phyloP scores from a whole-genome alignment of 2,113 vertebrate genomes.

The Nematolebias whitei region DNA sequence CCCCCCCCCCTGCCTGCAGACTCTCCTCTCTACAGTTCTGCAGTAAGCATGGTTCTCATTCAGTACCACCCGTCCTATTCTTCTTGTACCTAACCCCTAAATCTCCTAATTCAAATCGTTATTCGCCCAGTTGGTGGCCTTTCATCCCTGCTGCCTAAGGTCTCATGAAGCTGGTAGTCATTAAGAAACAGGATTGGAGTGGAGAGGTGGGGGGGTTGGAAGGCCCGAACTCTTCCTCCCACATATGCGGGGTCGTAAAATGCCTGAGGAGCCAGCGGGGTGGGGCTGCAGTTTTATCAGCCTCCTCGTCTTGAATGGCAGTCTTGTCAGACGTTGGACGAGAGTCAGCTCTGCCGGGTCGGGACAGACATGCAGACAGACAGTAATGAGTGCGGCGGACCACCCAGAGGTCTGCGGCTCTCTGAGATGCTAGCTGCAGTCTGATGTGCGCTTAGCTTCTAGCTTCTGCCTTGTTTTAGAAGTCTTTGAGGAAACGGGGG shows the following conservation, averaged over 20 bases:
- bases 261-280: conserved; percentile 43
- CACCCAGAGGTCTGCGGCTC: conserved; percentile 75
- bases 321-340: conserved; percentile 61
- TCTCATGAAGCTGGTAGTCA: conserved; percentile 80
- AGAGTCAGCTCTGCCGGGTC: conserved; percentile 58
- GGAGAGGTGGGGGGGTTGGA: conserved; percentile 26
- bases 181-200: conserved; percentile 71
- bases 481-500: conserved; percentile 24
- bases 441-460: conserved; percentile 39
- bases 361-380: conserved; percentile 54
- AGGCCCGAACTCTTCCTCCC: conserved; percentile 21
- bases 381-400: conserved; percentile 59
- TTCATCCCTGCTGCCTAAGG: conserved; percentile 75
- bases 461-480: conserved; percentile 36
- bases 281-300: conserved; percentile 64
- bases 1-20: conserved; percentile 21
- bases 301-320: conserved; percentile 48
- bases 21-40: conserved; percentile 58
- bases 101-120: conserved; percentile 85
- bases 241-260: conserved; percentile 36
- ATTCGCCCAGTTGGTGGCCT: conserved; percentile 84
- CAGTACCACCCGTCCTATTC: conserved; percentile 53
- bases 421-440: conserved; percentile 45
- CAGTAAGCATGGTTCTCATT: conserved; percentile 81
- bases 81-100: conserved; percentile 70